Base-by-base conservation (phyloP, 2,797 vertebrate genomes). In the Pangasius macronema region DNA sequence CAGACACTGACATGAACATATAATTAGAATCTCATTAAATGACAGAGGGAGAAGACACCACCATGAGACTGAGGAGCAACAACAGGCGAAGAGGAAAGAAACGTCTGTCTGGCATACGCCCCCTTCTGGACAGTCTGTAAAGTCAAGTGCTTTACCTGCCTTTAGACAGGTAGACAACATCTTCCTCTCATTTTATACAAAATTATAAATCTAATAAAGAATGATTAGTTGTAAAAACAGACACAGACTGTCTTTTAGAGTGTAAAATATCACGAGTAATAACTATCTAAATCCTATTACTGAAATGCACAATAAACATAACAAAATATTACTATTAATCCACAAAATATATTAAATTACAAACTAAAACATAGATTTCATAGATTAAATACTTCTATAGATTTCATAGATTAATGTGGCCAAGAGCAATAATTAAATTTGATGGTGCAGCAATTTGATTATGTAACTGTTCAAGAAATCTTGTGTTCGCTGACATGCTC, bases 11-110 rank as follows among this genome's bases (percentile, higher is more conserved):
- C 30, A 51, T 22, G 57, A 81, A 75, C 55, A 73, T 30, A 46
- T 53, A 75, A 65, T 82, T 82, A 82, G 14, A 49, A 72, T 67
- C 3, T 77, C 4, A 55, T 70, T n/a, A 84, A 55, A 57, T 27
- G 70, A 22, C 83, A 75, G 33, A 36, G 0, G 49, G 82, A 89
- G 89, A 84, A 75, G 83, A 82, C 39, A 49, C 76, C 61, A 65
- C 68, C 49, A 86, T 77, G 83, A 18, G 70, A 11, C 33, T 81
- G 57, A 42, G 36, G 11, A 46, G 55, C 79, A 61, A n/a, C 24
- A 61, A 36, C 24, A 82, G 46, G 57, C 5, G n/a, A 61, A 61
- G 24, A 16, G 11, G 2, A 46, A 61, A 81, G 13, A 61, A 57
- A 57, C 3, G 13, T 11, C n/a, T 16, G 30, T 27, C 51, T 79